Evolutionary conservation across 2,113 vertebrate species (phyloP), one percentile per base, ranked within the genome.

Genomic region (Paracanthobrama guichenoti): DNA sequence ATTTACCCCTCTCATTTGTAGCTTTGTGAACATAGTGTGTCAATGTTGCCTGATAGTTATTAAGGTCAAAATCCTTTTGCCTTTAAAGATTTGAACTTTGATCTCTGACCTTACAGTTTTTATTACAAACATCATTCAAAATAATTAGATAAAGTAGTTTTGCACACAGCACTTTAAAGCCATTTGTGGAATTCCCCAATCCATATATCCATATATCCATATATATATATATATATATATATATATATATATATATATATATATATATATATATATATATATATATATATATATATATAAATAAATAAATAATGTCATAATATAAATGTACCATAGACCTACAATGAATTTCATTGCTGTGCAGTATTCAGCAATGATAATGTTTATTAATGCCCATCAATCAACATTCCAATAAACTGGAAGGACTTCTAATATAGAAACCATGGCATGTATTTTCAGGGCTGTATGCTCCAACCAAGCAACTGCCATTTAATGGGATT

Each of bases 41-140:
- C 3, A 3, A 35, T 22, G 13, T 35, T 57, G 74, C 48, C 26
- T 50, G 35, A 26, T 9, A 62, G 44, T 46, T 11, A 55, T 4
- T 2, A 13, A 14, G n/a, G n/a, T 62, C 12, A 64, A 64, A 26
- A 64, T 9, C 12, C 5, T 26, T 48, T 39, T 48, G 71, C 44
- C 42, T 26, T 48, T 0, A 26, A 3, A 18, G 48, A 75, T 28
- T 10, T 31, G 8, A 55, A 20, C 26, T 75, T 55, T 53, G 9
- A 75, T 31, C 48, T 35, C 46, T 10, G 48, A 75, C 26, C 73
- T 75, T 50, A 46, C 16, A 4, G 24, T 18, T 75, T 55, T 55
- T 57, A 76, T 57, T 76, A 55, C 5, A 77, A 20, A 39, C 20
- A 57, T 57, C 20, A 22, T 35, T 77, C 73, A 76, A 55, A 76